phyloP scores from a whole-genome alignment of 1,140 invertebrate genomes.

The Trichomalopsis sarcophagae region DNA sequence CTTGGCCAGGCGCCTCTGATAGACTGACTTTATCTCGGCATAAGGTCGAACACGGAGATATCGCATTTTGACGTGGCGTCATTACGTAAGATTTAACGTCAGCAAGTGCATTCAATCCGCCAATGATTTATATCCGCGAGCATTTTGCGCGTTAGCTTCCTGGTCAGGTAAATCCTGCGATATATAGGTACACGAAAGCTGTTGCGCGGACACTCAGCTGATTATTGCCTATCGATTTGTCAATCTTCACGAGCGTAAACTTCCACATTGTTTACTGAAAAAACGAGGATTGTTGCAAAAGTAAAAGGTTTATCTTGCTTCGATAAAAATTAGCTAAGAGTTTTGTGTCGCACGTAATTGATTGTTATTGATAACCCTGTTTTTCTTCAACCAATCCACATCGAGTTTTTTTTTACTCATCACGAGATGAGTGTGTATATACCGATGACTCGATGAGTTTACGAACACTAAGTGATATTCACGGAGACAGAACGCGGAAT shows the following conservation, averaged over 20 bases:
- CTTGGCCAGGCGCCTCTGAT: neutral
- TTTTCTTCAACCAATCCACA: no score
- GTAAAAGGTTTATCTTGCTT: neutral
- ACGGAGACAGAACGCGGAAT: no score
- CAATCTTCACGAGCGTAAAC: neutral
- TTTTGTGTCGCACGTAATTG: no score
- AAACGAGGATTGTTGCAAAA: neutral
- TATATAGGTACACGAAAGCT: neutral
- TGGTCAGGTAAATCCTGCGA: neutral
- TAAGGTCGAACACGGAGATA: constrained; percentile 1
- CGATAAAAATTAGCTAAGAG: neutral
- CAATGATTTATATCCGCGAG: constrained; percentile 17
- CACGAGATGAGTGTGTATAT: no score
- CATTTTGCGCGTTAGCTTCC: constrained; percentile 6
- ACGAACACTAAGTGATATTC: no score
- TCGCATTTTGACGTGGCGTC: constrained; percentile 50
- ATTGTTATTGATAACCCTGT: no score
- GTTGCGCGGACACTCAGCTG: neutral
- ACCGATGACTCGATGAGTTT: no score
- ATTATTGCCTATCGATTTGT: neutral
- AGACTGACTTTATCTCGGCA: constrained; percentile 17
- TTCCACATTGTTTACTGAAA: neutral
- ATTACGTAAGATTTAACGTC: constrained; percentile 46
- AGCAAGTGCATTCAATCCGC: constrained; percentile 26
- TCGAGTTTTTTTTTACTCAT: no score